Evolutionary conservation across 2,888 invertebrate species (phyloP).

Genomic region (Ethmia dodecea): DNA sequence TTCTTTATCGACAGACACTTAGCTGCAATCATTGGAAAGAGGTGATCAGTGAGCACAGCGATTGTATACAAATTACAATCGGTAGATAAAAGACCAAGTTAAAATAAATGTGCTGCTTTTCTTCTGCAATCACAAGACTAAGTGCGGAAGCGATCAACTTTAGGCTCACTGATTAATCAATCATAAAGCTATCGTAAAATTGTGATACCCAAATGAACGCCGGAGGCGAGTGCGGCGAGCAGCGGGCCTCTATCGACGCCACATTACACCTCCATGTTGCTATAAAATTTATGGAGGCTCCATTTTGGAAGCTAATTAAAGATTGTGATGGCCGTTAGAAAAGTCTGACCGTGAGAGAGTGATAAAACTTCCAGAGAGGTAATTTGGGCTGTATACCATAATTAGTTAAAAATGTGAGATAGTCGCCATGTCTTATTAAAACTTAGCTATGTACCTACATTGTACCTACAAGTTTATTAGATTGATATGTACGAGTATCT

Average conservation of each 20-base stretch:
- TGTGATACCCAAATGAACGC: conserved; percentile 46
- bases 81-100: conserved; percentile 15
- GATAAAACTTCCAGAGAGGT: conserved; percentile 53
- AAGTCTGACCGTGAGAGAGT: conserved; percentile 65
- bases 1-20: no score
- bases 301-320: conserved; percentile 72
- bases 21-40: conserved; percentile 5
- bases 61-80: conserved; percentile 19
- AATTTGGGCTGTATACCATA: conserved; percentile 33
- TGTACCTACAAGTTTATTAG: no score
- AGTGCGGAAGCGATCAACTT: conserved; percentile 60
- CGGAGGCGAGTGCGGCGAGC: conserved; percentile 32
- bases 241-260: conserved; percentile 30
- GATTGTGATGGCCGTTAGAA: conserved; percentile 59
- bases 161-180: conserved; percentile 58
- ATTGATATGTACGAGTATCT: no score
- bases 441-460: no score
- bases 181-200: conserved; percentile 60
- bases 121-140: conserved; percentile 51
- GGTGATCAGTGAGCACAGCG: conserved; percentile 1
- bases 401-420: conserved; percentile 17
- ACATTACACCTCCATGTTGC: conserved; percentile 52
- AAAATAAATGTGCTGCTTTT: conserved; percentile 27
- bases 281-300: conserved; percentile 69
- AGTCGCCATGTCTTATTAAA: conserved; percentile 1